Evolutionary conservation across 37 sponge, comb jelly and placozoan genomes (phyloP), one percentile per base, ranked within the genome.

Genomic region (Axinella damicornis): DNA sequence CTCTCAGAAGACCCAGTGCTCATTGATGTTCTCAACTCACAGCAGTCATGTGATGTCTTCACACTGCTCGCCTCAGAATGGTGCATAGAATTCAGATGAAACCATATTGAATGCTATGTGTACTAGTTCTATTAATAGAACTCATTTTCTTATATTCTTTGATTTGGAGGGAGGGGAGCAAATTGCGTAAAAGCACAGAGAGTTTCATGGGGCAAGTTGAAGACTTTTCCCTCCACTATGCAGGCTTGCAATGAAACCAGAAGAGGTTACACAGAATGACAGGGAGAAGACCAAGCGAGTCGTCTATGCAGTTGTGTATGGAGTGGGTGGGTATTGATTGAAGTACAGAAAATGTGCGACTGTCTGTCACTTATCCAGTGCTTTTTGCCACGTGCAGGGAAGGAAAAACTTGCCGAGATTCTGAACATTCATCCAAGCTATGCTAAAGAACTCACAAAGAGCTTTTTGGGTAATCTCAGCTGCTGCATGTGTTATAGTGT

Each of bases 291-390:
- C 93, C 16, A 95, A 95, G 36, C 69, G 92, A 39, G 87, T 95
- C 20, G 96, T 89, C 28, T 95, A 95, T 81, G 96, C 90, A 14
- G 73, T 95, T 1, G 57, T 95, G 19, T 95, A 95, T 83, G 96
- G 96, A 71, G 87, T 89, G n/a, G 96, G 96, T 87, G 52, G 67
- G 83, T 64, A 32, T 16, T 31, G 5, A 4, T 69, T n/a, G 46
- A 9, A 46, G 46, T 46, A 46, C 9, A 46, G n/a, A n/a, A n/a
- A n/a, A n/a, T n/a, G n/a, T n/a, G n/a, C n/a, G n/a, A n/a, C n/a
- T n/a, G n/a, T n/a, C n/a, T n/a, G n/a, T n/a, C n/a, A n/a, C n/a
- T n/a, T n/a, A n/a, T n/a, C n/a, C n/a, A n/a, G n/a, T n/a, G n/a
- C n/a, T n/a, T n/a, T 46, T 4, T 46, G 46, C 9, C 46, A 46